Conservation (phyloP, 2,797 vertebrate species). For the Zonotrichia albicollis region DNA sequence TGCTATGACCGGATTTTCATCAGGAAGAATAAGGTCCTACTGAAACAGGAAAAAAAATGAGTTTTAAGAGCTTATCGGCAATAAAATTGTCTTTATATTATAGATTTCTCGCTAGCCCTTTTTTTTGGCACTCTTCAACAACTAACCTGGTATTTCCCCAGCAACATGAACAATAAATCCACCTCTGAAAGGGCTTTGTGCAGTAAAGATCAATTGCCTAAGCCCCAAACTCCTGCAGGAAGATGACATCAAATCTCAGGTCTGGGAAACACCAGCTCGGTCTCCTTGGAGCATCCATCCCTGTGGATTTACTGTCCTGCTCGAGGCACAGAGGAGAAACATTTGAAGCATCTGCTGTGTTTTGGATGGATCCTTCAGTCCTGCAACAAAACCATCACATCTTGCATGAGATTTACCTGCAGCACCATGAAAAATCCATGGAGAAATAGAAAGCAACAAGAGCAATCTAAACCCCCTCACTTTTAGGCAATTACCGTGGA, state of each 20-base stretch:
- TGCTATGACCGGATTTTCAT: slow-evolving; percentile 88
- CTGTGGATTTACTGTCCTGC: background rate
- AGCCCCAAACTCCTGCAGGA: background rate
- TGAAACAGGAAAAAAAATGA: slow-evolving; percentile 82
- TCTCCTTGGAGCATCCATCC: accelerated
- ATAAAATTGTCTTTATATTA: slow-evolving; percentile 94
- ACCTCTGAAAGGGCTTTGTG: background rate
- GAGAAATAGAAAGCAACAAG: background rate
- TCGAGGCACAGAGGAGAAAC: background rate
- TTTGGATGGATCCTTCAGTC: background rate
- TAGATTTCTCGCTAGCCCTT: slow-evolving; percentile 65
- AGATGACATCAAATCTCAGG: background rate
- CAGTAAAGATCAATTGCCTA: background rate
- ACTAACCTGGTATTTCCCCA: background rate
- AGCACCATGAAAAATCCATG: background rate
- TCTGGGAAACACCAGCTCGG: accelerated
- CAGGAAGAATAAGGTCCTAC: slow-evolving; percentile 92
- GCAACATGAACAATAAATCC: background rate
- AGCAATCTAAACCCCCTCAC: accelerated
- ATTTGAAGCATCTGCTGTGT: background rate
- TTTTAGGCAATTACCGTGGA: accelerated
- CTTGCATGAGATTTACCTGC: background rate
- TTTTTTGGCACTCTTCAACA: background rate
- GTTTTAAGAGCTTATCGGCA: slow-evolving; percentile 86
- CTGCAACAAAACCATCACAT: background rate